These are phyloP conservation scores for Ondatra zibethicus DNA, from an alignment of 2,113 vertebrate genomes.

Conservation along the genomic window DNA sequence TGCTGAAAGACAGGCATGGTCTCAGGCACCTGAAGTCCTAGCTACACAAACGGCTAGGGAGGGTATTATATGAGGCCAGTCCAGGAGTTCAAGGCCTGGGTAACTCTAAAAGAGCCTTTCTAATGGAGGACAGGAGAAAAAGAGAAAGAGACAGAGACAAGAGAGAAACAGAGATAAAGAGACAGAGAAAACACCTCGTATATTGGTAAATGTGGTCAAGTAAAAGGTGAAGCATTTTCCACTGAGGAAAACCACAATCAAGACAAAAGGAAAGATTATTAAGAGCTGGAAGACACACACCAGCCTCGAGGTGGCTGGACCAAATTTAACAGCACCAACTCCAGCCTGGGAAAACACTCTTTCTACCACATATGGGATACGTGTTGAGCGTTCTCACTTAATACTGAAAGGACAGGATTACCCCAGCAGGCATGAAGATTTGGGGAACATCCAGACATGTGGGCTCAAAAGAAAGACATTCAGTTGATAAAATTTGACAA, in stretches of 20 bases:
- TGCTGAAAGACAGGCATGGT: neutral
- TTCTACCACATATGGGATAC: neutral
- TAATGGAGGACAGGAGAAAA: neutral
- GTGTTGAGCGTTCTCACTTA: neutral
- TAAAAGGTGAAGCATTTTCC: neutral
- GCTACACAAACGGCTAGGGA: neutral
- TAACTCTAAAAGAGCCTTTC: neutral
- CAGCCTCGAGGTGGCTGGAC: neutral
- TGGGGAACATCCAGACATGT: constrained; percentile 42
- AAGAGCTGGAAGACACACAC: neutral
- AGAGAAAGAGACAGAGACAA: no score
- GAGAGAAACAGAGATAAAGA: neutral
- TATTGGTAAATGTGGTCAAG: neutral
- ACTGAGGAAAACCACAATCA: neutral
- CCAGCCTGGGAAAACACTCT: neutral
- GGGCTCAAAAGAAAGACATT: neutral
- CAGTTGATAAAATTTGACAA: constrained; percentile 39
- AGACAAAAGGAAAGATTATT: neutral
- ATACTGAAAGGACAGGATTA: constrained; percentile 3
- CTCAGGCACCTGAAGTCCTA: neutral
- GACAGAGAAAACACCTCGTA: no score
- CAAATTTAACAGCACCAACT: neutral
- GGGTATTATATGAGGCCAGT: neutral
- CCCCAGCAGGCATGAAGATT: constrained; percentile 11
- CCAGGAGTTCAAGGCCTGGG: neutral